Percentiles rank a stretch among this genome's conserved stretches.
phyloP scores from a whole-genome alignment of 2,888 invertebrate species.

The Sinhomidia bicolor region DNA sequence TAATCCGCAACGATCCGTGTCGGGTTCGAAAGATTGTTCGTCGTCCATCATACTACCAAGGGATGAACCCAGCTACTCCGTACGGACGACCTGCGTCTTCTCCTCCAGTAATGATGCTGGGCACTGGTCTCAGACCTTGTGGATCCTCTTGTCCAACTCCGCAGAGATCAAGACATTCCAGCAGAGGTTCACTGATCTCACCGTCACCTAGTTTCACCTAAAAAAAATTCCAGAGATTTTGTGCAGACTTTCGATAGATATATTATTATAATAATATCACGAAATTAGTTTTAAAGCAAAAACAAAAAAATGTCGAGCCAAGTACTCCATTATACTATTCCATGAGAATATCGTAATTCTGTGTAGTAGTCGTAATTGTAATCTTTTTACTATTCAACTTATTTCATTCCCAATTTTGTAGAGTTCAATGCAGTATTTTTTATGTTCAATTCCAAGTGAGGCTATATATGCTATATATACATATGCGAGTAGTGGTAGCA shows the following conservation, averaged over 20 bases:
- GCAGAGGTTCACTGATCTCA: conserved; percentile 76
- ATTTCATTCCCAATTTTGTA: too few relatives aligned
- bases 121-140: conserved; percentile 70
- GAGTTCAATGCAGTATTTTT: too few relatives aligned
- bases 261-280: background rate
- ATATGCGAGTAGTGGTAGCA: too few relatives aligned
- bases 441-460: too few relatives aligned
- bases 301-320: too few relatives aligned
- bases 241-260: background rate
- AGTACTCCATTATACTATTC: too few relatives aligned
- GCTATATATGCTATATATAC: too few relatives aligned
- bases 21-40: conserved; percentile 84
- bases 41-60: conserved; percentile 73
- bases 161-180: conserved; percentile 78
- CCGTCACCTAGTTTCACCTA: conserved; percentile 65
- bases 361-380: too few relatives aligned
- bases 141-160: conserved; percentile 76
- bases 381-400: too few relatives aligned
- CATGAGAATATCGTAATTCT: too few relatives aligned
- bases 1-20: conserved; percentile 93
- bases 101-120: conserved; percentile 76
- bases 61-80: conserved; percentile 68
- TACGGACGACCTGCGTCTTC: conserved; percentile 77
- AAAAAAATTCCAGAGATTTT: background rate
- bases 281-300: background rate